Evolutionary conservation across 2,888 invertebrate species (phyloP).

Genomic region (Cephonodes hylas): DNA sequence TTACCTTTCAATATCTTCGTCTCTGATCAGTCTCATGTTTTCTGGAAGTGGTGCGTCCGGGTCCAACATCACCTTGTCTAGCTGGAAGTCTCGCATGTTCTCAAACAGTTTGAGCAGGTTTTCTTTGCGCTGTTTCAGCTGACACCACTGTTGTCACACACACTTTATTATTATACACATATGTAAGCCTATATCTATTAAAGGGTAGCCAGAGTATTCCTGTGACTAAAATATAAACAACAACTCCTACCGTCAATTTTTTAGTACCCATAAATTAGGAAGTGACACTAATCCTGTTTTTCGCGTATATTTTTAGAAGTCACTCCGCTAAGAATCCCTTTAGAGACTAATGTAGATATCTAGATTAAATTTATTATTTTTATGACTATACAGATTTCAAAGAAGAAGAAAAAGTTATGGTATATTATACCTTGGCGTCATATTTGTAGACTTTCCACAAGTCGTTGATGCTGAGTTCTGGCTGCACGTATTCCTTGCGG

Average conservation of each 20-base stretch:
- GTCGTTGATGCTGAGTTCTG: slow-evolving; percentile 96
- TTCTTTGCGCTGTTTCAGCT: slow-evolving; percentile 90
- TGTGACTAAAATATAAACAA: too few relatives aligned
- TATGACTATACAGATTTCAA: too few relatives aligned
- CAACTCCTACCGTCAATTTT: too few relatives aligned
- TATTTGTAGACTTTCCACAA: slow-evolving; percentile 98
- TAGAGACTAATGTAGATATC: too few relatives aligned
- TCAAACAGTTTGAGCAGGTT: slow-evolving; percentile 91
- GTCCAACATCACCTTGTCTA: slow-evolving; percentile 89
- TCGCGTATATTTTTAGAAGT: too few relatives aligned
- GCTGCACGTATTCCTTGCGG: slow-evolving; percentile 97
- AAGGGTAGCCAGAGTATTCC: too few relatives aligned
- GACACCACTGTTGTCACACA: slow-evolving; percentile 86
- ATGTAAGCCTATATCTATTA: background rate
- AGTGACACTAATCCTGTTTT: too few relatives aligned
- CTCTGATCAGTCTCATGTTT: slow-evolving; percentile 89
- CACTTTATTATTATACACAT: background rate
- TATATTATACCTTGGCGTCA: slow-evolving; percentile 88
- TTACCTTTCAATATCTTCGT: slow-evolving; percentile 90
- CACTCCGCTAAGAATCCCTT: too few relatives aligned
- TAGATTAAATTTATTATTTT: too few relatives aligned
- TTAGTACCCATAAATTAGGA: too few relatives aligned
- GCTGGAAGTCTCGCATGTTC: slow-evolving; percentile 95
- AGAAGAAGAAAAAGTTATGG: too few relatives aligned
- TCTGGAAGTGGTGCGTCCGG: slow-evolving; percentile 93